These are phyloP conservation scores for Prionailurus viverrinus DNA, from an alignment of 2,113 vertebrate genomes.

Conservation along the genomic window DNA sequence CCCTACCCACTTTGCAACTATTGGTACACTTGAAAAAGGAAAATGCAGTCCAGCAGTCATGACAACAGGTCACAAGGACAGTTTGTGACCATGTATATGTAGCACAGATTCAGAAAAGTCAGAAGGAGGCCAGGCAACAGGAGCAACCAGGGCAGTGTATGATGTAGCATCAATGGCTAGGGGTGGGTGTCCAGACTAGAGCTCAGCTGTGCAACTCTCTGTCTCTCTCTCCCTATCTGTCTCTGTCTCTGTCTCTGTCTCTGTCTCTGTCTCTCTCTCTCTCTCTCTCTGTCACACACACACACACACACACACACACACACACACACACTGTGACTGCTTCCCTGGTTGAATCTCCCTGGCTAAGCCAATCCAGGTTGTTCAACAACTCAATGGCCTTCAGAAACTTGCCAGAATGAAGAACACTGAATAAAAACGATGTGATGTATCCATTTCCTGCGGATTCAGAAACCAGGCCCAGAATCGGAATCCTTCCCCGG, in stretches of 20 bases:
- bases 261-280: neutral
- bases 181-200: neutral
- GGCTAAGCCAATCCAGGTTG: neutral
- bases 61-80: neutral
- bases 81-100: neutral
- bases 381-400: neutral
- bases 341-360: neutral
- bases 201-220: too few species aligned
- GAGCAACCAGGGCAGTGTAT: neutral
- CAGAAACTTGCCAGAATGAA: neutral
- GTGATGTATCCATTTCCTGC: neutral
- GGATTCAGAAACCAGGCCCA: constrained; percentile 29
- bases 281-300: neutral
- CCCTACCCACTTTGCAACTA: neutral
- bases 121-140: neutral
- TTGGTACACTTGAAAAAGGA: neutral
- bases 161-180: neutral
- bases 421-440: constrained; percentile 5
- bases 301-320: neutral
- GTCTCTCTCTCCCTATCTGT: too few species aligned
- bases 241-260: neutral
- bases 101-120: neutral
- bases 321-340: neutral
- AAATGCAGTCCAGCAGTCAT: neutral
- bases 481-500: constrained; percentile 48